A percentile compares a stretch with the other conserved stretches of the same genome.
These are phyloP conservation scores for Drosophila trichaetosa DNA, from an alignment of 2,888 invertebrate genomes.

Conservation along the genomic window DNA sequence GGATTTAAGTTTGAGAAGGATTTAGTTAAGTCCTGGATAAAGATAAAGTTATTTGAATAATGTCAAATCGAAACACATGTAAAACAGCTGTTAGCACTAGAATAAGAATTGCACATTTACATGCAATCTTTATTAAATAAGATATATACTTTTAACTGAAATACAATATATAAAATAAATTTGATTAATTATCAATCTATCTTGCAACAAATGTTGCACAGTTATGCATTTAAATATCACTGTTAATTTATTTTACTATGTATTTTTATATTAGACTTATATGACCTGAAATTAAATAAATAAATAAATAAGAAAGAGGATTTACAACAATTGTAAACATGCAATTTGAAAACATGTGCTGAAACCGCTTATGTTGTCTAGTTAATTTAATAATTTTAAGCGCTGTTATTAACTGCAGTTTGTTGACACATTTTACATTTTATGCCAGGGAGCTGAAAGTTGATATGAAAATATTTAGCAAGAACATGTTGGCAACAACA, in stretches of 20 bases:
- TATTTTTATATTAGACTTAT: background rate
- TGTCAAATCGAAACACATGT: constrained; percentile 14
- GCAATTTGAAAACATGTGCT: background rate
- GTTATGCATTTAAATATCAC: too few relatives aligned
- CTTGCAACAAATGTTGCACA: background rate
- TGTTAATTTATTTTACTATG: background rate
- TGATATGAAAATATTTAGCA: constrained; percentile 33
- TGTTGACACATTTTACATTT: constrained; percentile 47
- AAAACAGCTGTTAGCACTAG: background rate
- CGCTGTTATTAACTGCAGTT: constrained; percentile 36
- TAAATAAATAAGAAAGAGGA: background rate
- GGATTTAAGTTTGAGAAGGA: constrained; percentile 39
- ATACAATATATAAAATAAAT: background rate
- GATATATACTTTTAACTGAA: too few relatives aligned
- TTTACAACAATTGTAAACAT: background rate
- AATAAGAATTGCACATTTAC: background rate
- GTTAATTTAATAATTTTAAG: constrained; percentile 35
- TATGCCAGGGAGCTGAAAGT: constrained; percentile 9
- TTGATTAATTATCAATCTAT: background rate
- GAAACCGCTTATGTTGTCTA: background rate
- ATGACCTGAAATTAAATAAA: background rate
- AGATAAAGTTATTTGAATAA: background rate
- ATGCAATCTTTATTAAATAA: background rate
- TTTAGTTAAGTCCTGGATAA: constrained; percentile 24
- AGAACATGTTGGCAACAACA: constrained; percentile 46